phyloP scores from a whole-genome alignment of 2,797 vertebrate genomes.

The Okamejei kenojei region DNA sequence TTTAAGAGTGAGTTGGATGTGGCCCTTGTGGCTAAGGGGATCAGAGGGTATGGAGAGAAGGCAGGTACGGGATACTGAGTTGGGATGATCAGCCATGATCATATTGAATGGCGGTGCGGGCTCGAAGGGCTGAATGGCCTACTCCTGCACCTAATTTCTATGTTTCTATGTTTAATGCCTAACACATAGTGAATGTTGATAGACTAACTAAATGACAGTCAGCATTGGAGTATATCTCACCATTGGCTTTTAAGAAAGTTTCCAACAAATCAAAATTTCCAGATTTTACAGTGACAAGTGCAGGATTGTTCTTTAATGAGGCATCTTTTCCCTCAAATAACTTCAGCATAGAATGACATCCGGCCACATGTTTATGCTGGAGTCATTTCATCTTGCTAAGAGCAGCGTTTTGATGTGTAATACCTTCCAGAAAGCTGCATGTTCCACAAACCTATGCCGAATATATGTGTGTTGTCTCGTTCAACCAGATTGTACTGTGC shows the following conservation, averaged over 20 bases:
- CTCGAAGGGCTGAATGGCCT: too few species aligned
- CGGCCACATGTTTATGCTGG: not conserved
- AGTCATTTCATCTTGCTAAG: slow-evolving; percentile 16
- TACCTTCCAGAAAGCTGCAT: not conserved
- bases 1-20: too few species aligned
- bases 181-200: not conserved
- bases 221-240: too few species aligned
- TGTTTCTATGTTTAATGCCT: too few species aligned
- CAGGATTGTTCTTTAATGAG: slow-evolving; percentile 3
- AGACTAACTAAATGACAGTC: too few species aligned
- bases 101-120: too few species aligned
- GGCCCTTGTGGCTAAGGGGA: too few species aligned
- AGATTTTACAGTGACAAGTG: not conserved
- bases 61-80: too few species aligned
- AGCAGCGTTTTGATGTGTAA: not conserved
- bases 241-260: not conserved
- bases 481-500: not conserved
- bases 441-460: not conserved
- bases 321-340: slow-evolving; percentile 22
- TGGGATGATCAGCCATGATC: too few species aligned
- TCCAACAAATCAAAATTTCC: slow-evolving; percentile 22
- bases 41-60: too few species aligned
- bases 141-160: too few species aligned
- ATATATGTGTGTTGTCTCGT: not conserved
- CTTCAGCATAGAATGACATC: not conserved